These are phyloP conservation scores for Mesitornis unicolor DNA, from an alignment of 2,113 vertebrate species.

Conservation along the genomic window DNA sequence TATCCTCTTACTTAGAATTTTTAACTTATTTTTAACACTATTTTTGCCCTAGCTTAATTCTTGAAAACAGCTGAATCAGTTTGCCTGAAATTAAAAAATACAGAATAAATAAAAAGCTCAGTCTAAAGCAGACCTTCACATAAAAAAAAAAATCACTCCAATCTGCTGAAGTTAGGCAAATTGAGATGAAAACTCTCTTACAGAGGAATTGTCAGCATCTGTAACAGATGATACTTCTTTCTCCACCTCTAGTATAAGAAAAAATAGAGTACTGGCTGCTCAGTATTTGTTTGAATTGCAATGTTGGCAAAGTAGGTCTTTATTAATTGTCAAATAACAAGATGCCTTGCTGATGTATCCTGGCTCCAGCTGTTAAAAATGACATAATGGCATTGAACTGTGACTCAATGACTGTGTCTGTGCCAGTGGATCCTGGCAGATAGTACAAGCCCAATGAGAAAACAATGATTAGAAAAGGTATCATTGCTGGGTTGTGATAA, in stretches of 20 bases:
- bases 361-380: conserved; percentile 1
- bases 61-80: background rate
- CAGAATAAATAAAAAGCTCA: background rate
- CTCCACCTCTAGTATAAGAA: background rate
- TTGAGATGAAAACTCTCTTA: background rate
- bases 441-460: background rate
- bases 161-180: background rate
- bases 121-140: background rate
- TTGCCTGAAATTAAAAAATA: background rate
- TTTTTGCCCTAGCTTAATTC: background rate
- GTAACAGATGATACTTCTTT: background rate
- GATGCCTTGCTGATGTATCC: background rate
- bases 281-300: background rate
- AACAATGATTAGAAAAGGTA: background rate
- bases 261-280: background rate
- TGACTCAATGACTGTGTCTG: background rate
- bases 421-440: background rate
- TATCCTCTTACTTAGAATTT: background rate
- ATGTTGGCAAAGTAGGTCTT: background rate
- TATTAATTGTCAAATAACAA: background rate
- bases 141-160: background rate
- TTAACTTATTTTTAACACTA: background rate
- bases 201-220: background rate
- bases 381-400: background rate
- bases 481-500: background rate